Evolutionary conservation across 2,797 vertebrate species (phyloP).

Genomic region (Geotrypetes seraphini): DNA sequence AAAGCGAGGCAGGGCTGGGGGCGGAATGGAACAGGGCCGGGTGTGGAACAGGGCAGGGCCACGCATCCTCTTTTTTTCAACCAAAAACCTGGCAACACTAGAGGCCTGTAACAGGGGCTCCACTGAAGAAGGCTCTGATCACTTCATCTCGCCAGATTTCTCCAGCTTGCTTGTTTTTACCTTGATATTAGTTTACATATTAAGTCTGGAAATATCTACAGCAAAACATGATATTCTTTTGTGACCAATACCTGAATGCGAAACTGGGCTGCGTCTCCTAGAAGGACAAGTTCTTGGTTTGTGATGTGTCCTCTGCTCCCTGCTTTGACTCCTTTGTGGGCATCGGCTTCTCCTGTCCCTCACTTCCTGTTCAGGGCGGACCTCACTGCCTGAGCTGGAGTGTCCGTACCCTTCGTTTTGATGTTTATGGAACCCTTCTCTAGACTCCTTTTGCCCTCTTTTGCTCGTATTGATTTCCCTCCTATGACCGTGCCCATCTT

Average conservation of each 20-base stretch:
- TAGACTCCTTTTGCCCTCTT: neutral
- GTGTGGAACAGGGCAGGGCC: too few species aligned
- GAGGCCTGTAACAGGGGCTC: too few species aligned
- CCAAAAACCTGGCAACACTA: too few species aligned
- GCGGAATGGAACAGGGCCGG: too few species aligned
- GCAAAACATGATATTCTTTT: too few species aligned
- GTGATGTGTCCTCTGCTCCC: neutral
- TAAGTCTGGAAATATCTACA: too few species aligned
- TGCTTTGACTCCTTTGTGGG: conserved; percentile 9
- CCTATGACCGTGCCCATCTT: neutral
- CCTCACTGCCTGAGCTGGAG: conserved; percentile 40
- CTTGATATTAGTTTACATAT: too few species aligned
- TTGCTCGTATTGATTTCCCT: conserved; percentile 2
- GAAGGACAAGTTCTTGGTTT: neutral
- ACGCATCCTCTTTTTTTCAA: too few species aligned
- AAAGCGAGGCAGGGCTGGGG: too few species aligned
- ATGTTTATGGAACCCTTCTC: conserved; percentile 3
- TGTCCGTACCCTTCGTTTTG: conserved; percentile 13
- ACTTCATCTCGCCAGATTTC: too few species aligned
- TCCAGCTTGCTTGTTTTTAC: too few species aligned
- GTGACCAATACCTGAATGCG: conserved; percentile 4
- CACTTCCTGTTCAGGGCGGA: conserved; percentile 17
- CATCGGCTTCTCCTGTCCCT: conserved; percentile 19
- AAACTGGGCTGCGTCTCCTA: neutral
- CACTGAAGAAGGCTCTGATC: too few species aligned